These are phyloP conservation scores for Plemyria rubiginata DNA, from an alignment of 2,888 invertebrate species.

Conservation along the genomic window DNA sequence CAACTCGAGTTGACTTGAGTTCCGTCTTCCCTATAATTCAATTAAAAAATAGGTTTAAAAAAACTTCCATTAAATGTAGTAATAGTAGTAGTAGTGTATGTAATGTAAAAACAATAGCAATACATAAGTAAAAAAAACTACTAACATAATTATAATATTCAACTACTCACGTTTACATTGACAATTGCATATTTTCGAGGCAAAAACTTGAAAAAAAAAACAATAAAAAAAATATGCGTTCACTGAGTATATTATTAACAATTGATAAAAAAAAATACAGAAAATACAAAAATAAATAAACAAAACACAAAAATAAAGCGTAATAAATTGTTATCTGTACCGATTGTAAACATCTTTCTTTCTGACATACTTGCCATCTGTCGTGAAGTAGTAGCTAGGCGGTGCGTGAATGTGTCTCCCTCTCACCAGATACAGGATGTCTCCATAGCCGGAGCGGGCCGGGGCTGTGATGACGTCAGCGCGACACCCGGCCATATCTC, in stretches of 20 bases:
- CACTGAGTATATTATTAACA: not conserved
- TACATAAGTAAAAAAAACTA: not conserved
- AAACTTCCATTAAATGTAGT: not conserved
- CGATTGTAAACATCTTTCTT: slow-evolving; percentile 78
- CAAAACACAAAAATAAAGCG: slow-evolving; percentile 1
- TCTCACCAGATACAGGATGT: slow-evolving; percentile 75
- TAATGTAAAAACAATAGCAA: not conserved
- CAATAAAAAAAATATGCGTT: not conserved
- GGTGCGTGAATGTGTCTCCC: slow-evolving; percentile 78
- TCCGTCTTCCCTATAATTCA: too few species aligned
- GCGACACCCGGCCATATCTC: slow-evolving; percentile 80
- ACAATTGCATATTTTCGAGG: not conserved
- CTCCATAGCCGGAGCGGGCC: slow-evolving; percentile 60
- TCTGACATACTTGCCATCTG: slow-evolving; percentile 79
- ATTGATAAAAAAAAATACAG: slow-evolving; percentile 29
- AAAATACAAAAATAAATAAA: slow-evolving; percentile 24
- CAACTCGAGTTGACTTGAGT: too few species aligned
- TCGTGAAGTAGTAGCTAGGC: slow-evolving; percentile 78
- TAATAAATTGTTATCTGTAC: slow-evolving; percentile 66
- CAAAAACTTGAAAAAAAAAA: not conserved
- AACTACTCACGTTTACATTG: not conserved
- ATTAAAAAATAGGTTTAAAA: not conserved
- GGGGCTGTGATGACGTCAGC: slow-evolving; percentile 81
- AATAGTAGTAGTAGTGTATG: too few species aligned
- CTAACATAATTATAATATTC: too few species aligned